phyloP scores from a whole-genome alignment of 2,888 invertebrate genomes.

The Bibio marci region DNA sequence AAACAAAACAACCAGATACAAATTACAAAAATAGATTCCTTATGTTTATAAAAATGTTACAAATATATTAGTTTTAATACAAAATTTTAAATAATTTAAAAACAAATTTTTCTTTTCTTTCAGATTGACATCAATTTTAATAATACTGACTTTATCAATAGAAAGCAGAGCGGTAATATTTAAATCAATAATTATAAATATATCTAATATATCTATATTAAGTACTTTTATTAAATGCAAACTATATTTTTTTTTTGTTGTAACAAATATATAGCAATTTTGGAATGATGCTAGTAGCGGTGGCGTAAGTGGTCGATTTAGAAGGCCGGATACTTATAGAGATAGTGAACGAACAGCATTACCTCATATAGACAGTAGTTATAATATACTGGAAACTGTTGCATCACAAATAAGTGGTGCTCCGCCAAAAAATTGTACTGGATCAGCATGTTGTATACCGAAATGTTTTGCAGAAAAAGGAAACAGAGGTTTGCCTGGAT shows the following conservation, averaged over 20 bases:
- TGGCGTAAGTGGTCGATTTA: conserved; percentile 21
- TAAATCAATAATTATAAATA: neutral
- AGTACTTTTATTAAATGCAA: too few species aligned
- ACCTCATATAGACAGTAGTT: conserved; percentile 19
- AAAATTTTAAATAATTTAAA: too few species aligned
- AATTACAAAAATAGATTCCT: too few species aligned
- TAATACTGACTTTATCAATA: conserved; percentile 20
- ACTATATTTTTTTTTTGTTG: neutral
- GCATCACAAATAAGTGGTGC: conserved; percentile 18
- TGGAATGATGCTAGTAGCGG: conserved; percentile 22
- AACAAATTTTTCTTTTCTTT: conserved; percentile 11
- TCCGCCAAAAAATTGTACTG: conserved; percentile 43
- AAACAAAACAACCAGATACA: too few species aligned
- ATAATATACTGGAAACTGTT: conserved; percentile 23
- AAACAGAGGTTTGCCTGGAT: conserved; percentile 56
- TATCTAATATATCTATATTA: conserved; percentile 24
- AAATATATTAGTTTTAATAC: too few species aligned
- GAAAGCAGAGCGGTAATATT: conserved; percentile 22
- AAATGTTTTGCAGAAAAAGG: conserved; percentile 86
- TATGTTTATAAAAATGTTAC: too few species aligned
- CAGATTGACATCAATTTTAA: conserved; percentile 26
- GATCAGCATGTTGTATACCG: conserved; percentile 54
- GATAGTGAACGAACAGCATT: conserved; percentile 16
- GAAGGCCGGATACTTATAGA: conserved; percentile 10
- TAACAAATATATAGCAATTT: conserved; percentile 23